Percentiles rank a stretch among this genome's conserved stretches.
phyloP scores from a whole-genome alignment of 2,888 invertebrate genomes.

The Euzophera pinguis region DNA sequence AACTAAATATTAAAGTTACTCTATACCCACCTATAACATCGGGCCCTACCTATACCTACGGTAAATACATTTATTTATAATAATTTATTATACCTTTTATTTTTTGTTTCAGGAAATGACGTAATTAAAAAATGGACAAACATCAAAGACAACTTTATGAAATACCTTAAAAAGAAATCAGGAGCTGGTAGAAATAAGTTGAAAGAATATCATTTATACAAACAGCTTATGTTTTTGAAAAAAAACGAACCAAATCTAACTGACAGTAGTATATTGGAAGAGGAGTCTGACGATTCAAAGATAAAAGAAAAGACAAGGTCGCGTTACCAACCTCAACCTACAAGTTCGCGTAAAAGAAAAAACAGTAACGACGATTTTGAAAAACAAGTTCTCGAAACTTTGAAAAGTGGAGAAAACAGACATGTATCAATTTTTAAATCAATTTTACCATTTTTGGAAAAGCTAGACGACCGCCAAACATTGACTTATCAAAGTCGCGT shows the following conservation, averaged over 20 bases:
- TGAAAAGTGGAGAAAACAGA: not conserved
- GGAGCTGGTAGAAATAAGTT: not conserved
- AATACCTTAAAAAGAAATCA: not conserved
- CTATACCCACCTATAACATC: no score
- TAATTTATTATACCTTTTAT: no score
- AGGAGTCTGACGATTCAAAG: not conserved
- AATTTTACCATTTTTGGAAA: not conserved
- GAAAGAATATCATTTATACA: not conserved
- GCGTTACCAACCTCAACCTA: not conserved
- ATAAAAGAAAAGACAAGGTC: not conserved
- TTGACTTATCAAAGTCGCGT: not conserved
- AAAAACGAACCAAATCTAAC: not conserved
- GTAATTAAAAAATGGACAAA: not conserved
- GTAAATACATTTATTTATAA: no score
- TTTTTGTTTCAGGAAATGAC: not conserved
- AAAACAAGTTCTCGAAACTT: not conserved
- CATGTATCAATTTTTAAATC: not conserved
- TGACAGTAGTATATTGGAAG: not conserved
- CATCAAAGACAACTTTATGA: not conserved
- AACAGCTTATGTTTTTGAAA: not conserved
- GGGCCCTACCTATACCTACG: no score
- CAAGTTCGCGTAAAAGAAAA: not conserved
- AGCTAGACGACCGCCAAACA: not conserved
- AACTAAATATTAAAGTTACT: no score
- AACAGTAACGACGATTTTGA: not conserved